A percentile compares a stretch with the other conserved stretches of the same genome.
These are phyloP conservation scores for Rhorus exstirpatorius DNA, from an alignment of 2,888 invertebrate species.

Conservation along the genomic window DNA sequence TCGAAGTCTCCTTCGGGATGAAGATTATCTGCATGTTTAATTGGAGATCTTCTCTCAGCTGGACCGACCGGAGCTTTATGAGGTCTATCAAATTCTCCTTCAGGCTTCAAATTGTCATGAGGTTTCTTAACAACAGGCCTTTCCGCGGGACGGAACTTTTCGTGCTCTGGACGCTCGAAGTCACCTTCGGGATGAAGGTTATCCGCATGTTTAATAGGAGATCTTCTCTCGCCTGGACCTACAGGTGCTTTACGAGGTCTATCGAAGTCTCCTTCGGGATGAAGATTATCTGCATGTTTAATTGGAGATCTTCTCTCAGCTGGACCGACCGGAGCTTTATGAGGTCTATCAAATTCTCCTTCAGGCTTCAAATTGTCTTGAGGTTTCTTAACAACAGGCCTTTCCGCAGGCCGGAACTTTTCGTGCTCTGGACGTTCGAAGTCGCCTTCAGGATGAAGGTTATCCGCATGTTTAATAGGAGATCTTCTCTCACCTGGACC, in stretches of 20 bases:
- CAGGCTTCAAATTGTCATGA: constrained; percentile 87
- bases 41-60: constrained; percentile 85
- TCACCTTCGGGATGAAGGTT: constrained; percentile 87
- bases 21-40: constrained; percentile 86
- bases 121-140: constrained; percentile 85
- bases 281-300: constrained; percentile 86
- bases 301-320: constrained; percentile 86
- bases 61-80: constrained; percentile 87
- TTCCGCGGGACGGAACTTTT: constrained; percentile 79
- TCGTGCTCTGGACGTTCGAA: constrained; percentile 86
- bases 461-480: constrained; percentile 87
- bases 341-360: constrained; percentile 86
- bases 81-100: constrained; percentile 86
- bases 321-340: constrained; percentile 87
- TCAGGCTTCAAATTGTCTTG: constrained; percentile 87
- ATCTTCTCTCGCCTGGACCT: constrained; percentile 79
- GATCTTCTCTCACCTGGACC: constrained; percentile 79
- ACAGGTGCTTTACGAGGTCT: constrained; percentile 81
- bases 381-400: constrained; percentile 84
- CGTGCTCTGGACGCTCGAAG: constrained; percentile 86
- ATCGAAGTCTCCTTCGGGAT: constrained; percentile 88
- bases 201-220: constrained; percentile 86
- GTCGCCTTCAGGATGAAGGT: constrained; percentile 87
- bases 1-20: constrained; percentile 88
- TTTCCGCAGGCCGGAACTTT: constrained; percentile 79